phyloP scores from a whole-genome alignment of 1,140 invertebrate species.

The Calliphora vicina region DNA sequence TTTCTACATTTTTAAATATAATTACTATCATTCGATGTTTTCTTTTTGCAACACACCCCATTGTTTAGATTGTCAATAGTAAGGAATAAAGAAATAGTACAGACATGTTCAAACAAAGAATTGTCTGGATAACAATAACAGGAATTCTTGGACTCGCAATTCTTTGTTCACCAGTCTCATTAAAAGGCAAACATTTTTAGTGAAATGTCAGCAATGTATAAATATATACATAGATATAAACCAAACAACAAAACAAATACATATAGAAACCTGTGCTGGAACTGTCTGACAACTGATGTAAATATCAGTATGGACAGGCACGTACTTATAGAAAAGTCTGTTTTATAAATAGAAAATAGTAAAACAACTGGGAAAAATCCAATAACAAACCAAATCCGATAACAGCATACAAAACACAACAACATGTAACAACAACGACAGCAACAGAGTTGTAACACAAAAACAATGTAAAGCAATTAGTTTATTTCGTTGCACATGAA shows the following conservation, averaged over 20 bases:
- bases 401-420: not conserved
- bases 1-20: no score
- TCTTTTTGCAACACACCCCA: not conserved
- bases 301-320: not conserved
- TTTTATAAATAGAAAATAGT: not conserved
- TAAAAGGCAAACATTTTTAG: not conserved
- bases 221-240: not conserved
- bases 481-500: conserved; percentile 10
- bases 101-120: not conserved
- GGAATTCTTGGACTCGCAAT: not conserved
- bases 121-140: not conserved
- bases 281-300: not conserved
- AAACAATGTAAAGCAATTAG: conserved; percentile 10
- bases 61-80: not conserved
- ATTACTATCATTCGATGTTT: no score
- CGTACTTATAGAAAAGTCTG: not conserved
- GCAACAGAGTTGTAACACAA: not conserved
- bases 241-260: not conserved
- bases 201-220: not conserved
- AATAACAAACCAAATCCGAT: conserved; percentile 4
- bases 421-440: not conserved
- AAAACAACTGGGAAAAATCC: not conserved
- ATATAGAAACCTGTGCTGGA: not conserved
- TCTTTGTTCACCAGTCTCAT: not conserved
- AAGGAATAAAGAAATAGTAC: not conserved